Evolutionary conservation across 2,113 vertebrate species (phyloP).

Genomic region (Lepisosteus osseus): DNA sequence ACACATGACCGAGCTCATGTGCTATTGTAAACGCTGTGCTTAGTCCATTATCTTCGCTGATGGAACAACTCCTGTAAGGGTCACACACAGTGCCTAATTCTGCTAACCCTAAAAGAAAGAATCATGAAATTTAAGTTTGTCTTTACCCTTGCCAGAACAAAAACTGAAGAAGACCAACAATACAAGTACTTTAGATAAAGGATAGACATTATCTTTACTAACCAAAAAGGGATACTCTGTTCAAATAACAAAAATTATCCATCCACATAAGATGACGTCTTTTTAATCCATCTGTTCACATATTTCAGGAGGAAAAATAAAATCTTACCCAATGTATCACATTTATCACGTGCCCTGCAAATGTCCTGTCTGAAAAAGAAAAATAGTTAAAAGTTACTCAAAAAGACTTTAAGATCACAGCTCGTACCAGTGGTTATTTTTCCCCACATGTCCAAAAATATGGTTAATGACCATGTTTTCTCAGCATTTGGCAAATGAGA

Average conservation of each 20-base stretch:
- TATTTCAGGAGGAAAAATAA: slow-evolving; percentile 12
- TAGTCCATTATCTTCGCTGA: slow-evolving; percentile 93
- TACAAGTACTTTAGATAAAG: background rate
- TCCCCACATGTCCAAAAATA: background rate
- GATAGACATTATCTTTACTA: background rate
- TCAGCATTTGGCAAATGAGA: too few species aligned
- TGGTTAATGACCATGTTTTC: too few species aligned
- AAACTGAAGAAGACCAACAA: background rate
- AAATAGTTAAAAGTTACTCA: slow-evolving; percentile 23
- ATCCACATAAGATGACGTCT: too few species aligned
- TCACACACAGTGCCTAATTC: slow-evolving; percentile 96
- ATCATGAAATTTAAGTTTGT: slow-evolving; percentile 15
- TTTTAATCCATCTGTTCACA: background rate
- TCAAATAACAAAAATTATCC: too few species aligned
- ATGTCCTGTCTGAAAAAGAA: slow-evolving; percentile 88
- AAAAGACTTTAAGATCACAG: too few species aligned
- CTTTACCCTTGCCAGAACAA: too few species aligned
- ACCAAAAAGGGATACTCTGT: too few species aligned
- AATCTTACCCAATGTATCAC: slow-evolving; percentile 91
- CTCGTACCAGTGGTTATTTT: too few species aligned
- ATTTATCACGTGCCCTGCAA: slow-evolving; percentile 95
- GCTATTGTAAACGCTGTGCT: slow-evolving; percentile 97
- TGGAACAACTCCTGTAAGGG: slow-evolving; percentile 93
- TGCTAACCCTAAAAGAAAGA: slow-evolving; percentile 76
- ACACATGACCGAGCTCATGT: slow-evolving; percentile 97